These are phyloP conservation scores for Ceratina australensis DNA, from an alignment of 1,140 invertebrate genomes.

Conservation along the genomic window DNA sequence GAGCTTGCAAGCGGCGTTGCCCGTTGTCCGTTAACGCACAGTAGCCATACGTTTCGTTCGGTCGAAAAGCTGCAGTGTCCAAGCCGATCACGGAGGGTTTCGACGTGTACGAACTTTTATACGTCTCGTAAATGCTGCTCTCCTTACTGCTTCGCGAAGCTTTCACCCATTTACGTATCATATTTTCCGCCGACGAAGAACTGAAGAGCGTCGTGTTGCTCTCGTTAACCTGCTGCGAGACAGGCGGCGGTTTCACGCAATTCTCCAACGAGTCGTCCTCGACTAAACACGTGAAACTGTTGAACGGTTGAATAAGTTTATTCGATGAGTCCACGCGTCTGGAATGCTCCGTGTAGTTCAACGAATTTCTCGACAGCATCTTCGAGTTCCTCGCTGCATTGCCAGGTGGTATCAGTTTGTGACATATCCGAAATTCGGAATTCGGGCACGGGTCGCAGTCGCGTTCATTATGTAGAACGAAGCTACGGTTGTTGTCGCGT, in stretches of 20 bases:
- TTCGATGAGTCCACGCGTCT: not conserved
- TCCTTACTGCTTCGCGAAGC: not conserved
- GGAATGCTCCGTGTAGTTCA: not conserved
- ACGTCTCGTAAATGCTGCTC: not conserved
- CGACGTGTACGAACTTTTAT: slow-evolving; percentile 8
- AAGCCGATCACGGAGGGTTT: not conserved
- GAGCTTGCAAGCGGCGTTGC: too few relatives aligned
- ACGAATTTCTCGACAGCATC: not conserved
- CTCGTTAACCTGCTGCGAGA: not conserved
- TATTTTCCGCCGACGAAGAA: slow-evolving; percentile 59
- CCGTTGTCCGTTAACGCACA: not conserved
- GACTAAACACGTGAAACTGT: not conserved
- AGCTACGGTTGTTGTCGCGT: slow-evolving; percentile 8
- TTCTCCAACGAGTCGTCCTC: slow-evolving; percentile 53
- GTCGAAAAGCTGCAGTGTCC: not conserved
- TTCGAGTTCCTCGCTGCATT: not conserved
- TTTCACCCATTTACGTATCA: slow-evolving; percentile 55
- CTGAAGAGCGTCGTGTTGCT: slow-evolving; percentile 46
- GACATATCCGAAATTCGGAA: slow-evolving; percentile 17
- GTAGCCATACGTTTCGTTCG: not conserved
- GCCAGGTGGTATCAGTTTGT: not conserved
- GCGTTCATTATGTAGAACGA: slow-evolving; percentile 42
- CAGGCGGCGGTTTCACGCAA: not conserved
- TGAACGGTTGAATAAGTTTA: not conserved
- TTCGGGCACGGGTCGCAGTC: slow-evolving; percentile 12